Evolutionary conservation across 2,797 vertebrate genomes (phyloP).

Genomic region (Aeoliscus strigatus): DNA sequence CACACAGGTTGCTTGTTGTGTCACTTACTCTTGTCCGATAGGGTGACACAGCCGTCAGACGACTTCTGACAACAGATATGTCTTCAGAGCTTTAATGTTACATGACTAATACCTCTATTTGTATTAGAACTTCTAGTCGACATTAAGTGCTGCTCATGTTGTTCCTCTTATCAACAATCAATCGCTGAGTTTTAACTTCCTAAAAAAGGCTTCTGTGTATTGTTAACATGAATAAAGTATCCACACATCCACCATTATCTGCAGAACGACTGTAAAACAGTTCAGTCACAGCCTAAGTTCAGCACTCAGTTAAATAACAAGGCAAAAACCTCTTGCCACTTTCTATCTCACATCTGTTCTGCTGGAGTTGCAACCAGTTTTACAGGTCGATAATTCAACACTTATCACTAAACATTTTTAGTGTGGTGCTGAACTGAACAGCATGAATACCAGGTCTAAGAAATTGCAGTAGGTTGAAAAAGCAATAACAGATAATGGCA

Average conservation of each 20-base stretch:
- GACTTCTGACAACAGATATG: constrained; percentile 2
- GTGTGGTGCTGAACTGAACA: too few species aligned
- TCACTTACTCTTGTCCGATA: constrained; percentile 29
- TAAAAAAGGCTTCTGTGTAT: constrained; percentile 5
- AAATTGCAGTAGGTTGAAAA: too few species aligned
- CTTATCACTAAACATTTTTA: too few species aligned
- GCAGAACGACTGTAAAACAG: not conserved
- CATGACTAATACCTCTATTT: too few species aligned
- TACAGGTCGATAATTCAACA: too few species aligned
- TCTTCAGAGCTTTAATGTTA: too few species aligned
- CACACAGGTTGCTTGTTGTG: constrained; percentile 1
- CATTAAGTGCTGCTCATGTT: constrained; percentile 1
- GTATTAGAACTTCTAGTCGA: constrained; percentile 4
- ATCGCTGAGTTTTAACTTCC: constrained; percentile 12
- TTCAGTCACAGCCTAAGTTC: not conserved
- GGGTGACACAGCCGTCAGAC: constrained; percentile 1
- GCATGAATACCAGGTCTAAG: too few species aligned
- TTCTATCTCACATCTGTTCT: too few species aligned
- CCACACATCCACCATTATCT: not conserved
- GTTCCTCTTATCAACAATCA: constrained; percentile 14
- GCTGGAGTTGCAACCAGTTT: too few species aligned
- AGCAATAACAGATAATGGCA: too few species aligned
- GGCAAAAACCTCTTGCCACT: too few species aligned
- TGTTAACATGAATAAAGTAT: constrained; percentile 3
- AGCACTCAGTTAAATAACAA: not conserved